Evolutionary conservation across 2,113 vertebrate species (phyloP).

Genomic region (Chloropsis cyanopogon): DNA sequence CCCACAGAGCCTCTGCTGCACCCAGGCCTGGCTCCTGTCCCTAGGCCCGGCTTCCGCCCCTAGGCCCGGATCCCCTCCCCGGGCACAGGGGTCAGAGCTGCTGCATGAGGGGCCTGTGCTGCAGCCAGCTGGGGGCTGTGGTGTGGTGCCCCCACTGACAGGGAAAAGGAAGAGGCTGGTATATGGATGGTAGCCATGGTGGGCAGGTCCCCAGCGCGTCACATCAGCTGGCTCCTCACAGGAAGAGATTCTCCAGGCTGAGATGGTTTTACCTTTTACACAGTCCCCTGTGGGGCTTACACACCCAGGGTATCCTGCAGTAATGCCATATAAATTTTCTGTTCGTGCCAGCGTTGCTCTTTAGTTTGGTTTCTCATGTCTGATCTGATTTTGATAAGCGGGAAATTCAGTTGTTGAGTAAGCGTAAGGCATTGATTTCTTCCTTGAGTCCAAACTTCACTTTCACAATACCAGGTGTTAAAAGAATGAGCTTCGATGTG

Average conservation of each 20-base stretch:
- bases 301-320: accelerated
- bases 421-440: background rate
- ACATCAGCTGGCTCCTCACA: background rate
- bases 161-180: background rate
- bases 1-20: background rate
- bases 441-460: background rate
- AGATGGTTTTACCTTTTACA: background rate
- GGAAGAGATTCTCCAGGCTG: background rate
- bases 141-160: accelerated
- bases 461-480: background rate
- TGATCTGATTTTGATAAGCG: background rate
- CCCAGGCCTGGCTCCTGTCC: too few relatives aligned
- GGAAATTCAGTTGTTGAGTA: background rate
- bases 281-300: background rate
- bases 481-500: background rate
- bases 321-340: accelerated
- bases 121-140: accelerated
- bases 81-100: accelerated
- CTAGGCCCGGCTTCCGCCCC: background rate
- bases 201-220: accelerated
- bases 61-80: accelerated
- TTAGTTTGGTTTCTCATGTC: background rate
- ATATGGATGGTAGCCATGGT: accelerated
- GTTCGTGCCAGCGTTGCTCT: accelerated
- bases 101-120: accelerated